These are phyloP conservation scores for Heteronetta atricapilla DNA, from an alignment of 2,113 vertebrate genomes.

Conservation along the genomic window DNA sequence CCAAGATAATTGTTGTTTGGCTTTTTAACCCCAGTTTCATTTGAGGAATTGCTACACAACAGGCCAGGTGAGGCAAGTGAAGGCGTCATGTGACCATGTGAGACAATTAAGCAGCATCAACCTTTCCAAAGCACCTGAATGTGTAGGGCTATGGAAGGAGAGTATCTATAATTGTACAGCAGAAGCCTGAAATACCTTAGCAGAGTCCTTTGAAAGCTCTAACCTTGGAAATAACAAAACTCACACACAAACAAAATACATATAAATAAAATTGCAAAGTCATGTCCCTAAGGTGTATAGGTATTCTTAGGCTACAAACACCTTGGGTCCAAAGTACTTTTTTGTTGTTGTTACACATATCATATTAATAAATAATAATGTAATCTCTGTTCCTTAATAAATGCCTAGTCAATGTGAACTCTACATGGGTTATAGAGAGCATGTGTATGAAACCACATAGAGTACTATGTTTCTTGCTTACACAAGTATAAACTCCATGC, in stretches of 20 bases:
- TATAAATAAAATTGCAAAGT: not conserved
- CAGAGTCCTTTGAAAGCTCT: not conserved
- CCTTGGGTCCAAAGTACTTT: fast-evolving
- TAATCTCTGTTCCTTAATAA: not conserved
- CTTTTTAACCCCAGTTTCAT: not conserved
- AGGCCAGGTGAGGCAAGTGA: not conserved
- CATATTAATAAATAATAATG: not conserved
- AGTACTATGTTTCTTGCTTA: not conserved
- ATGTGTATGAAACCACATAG: not conserved
- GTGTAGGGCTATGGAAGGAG: not conserved
- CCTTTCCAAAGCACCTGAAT: not conserved
- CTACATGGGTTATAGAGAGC: no score
- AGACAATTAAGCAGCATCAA: not conserved
- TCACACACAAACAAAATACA: fast-evolving
- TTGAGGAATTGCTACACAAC: not conserved
- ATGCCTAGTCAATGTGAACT: not conserved
- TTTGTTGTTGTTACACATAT: not conserved
- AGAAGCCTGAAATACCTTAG: not conserved
- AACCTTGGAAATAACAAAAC: not conserved
- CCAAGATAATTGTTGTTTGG: not conserved
- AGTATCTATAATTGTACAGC: not conserved
- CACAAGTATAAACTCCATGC: fast-evolving
- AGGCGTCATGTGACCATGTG: not conserved
- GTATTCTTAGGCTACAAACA: not conserved
- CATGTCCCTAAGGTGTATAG: not conserved